Evolutionary conservation across 2,797 vertebrate species (phyloP).

Genomic region (Acanthiza pusilla): DNA sequence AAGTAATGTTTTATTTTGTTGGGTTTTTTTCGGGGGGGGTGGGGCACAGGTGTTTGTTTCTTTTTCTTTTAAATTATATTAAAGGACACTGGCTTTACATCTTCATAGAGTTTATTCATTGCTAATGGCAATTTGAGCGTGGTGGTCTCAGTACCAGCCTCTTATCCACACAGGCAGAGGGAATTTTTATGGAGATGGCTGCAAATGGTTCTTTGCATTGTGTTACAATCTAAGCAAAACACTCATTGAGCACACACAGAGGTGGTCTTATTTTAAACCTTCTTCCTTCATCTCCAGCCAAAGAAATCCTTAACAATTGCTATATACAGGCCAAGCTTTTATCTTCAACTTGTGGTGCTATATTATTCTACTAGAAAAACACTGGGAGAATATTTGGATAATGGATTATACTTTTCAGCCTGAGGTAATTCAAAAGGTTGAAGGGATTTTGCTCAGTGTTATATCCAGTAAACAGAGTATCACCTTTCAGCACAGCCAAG

Average conservation of each 20-base stretch:
- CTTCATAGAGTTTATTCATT: not conserved
- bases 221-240: slow-evolving; percentile 23
- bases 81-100: not conserved
- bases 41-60: not conserved
- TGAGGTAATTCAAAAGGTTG: slow-evolving; percentile 37
- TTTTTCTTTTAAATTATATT: not conserved
- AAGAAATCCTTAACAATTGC: slow-evolving; percentile 18
- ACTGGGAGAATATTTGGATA: slow-evolving; percentile 45
- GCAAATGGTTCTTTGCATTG: not conserved
- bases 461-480: slow-evolving; percentile 27
- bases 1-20: not conserved
- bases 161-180: not conserved
- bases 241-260: not conserved
- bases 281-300: slow-evolving; percentile 40
- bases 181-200: not conserved
- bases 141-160: not conserved
- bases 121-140: not conserved
- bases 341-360: slow-evolving; percentile 3
- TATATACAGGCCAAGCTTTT: slow-evolving; percentile 13
- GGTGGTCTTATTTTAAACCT: slow-evolving; percentile 16
- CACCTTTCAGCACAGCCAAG: slow-evolving; percentile 41
- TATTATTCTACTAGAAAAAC: slow-evolving; percentile 29
- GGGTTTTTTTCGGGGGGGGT: accelerated
- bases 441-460: slow-evolving; percentile 31
- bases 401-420: slow-evolving; percentile 50